Percentiles rank a stretch among this genome's conserved stretches.
phyloP scores from a whole-genome alignment of 2,888 invertebrate species.

The Agelastica alni region DNA sequence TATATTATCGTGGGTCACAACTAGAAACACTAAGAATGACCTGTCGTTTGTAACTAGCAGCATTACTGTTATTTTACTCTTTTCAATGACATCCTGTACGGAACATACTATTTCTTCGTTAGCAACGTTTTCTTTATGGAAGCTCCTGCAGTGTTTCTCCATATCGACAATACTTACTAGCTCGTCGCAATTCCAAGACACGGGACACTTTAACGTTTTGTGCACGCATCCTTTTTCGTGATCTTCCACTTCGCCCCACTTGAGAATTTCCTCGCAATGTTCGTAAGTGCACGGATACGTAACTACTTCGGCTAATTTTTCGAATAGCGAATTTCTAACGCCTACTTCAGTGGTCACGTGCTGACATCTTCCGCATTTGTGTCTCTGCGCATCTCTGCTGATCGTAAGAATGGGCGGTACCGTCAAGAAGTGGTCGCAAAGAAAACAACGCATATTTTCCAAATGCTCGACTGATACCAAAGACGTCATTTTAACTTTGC shows the following conservation, averaged over 20 bases:
- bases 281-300: slow-evolving; percentile 19
- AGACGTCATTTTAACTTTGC: too few species aligned
- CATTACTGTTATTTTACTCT: slow-evolving; percentile 16
- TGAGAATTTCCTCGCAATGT: slow-evolving; percentile 9
- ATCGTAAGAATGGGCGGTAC: slow-evolving; percentile 18
- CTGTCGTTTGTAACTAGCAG: slow-evolving; percentile 7
- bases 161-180: slow-evolving; percentile 6
- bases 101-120: neutral
- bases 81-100: slow-evolving; percentile 3
- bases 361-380: slow-evolving; percentile 22
- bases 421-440: slow-evolving; percentile 17
- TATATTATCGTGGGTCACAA: slow-evolving; percentile 5
- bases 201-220: slow-evolving; percentile 15
- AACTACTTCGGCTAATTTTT: slow-evolving; percentile 10
- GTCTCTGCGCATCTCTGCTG: slow-evolving; percentile 7
- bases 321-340: slow-evolving; percentile 12
- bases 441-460: slow-evolving; percentile 11
- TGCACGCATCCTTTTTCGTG: slow-evolving; percentile 18
- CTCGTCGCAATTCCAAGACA: slow-evolving; percentile 20
- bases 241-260: slow-evolving; percentile 10
- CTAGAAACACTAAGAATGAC: slow-evolving; percentile 14
- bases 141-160: neutral
- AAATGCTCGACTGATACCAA: slow-evolving; percentile 1
- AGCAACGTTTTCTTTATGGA: slow-evolving; percentile 16
- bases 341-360: slow-evolving; percentile 7